These are phyloP conservation scores for Prorops nasuta DNA, from an alignment of 1,140 invertebrate species.

Conservation along the genomic window DNA sequence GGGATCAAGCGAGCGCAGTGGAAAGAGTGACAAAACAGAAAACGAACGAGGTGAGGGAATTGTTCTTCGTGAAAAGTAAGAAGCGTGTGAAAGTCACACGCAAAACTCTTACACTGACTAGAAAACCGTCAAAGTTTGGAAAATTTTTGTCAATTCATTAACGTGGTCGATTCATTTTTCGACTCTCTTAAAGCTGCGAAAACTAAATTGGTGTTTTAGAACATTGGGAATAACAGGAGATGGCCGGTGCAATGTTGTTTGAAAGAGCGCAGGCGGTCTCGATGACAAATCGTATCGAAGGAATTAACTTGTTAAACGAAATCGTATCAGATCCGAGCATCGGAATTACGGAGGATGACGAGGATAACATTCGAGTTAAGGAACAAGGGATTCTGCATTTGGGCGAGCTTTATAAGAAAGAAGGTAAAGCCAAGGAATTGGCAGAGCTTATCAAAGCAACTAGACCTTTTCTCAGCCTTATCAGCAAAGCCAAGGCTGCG, in stretches of 20 bases:
- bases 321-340: conserved; percentile 66
- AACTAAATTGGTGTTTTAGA: not conserved
- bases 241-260: conserved; percentile 85
- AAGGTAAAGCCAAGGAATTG: conserved; percentile 90
- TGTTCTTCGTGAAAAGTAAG: too few relatives aligned
- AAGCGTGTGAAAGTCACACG: not conserved
- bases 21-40: conserved; percentile 24
- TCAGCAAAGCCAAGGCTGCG: conserved; percentile 98
- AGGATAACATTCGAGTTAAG: conserved; percentile 83
- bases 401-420: conserved; percentile 86
- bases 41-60: conserved; percentile 5
- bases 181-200: too few relatives aligned
- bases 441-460: conserved; percentile 91
- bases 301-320: conserved; percentile 68
- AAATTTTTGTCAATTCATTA: too few relatives aligned
- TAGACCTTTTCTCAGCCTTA: conserved; percentile 87
- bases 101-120: too few relatives aligned
- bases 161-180: too few relatives aligned
- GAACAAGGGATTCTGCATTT: conserved; percentile 88
- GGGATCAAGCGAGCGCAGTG: conserved; percentile 10
- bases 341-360: conserved; percentile 73
- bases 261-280: conserved; percentile 74
- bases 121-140: too few relatives aligned
- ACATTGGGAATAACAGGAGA: conserved; percentile 36
- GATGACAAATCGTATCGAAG: conserved; percentile 69